Evolutionary conservation across 2,113 vertebrate genomes (phyloP), one percentile per base, ranked within the genome.

Genomic region (Syngnathoides biaculeatus): DNA sequence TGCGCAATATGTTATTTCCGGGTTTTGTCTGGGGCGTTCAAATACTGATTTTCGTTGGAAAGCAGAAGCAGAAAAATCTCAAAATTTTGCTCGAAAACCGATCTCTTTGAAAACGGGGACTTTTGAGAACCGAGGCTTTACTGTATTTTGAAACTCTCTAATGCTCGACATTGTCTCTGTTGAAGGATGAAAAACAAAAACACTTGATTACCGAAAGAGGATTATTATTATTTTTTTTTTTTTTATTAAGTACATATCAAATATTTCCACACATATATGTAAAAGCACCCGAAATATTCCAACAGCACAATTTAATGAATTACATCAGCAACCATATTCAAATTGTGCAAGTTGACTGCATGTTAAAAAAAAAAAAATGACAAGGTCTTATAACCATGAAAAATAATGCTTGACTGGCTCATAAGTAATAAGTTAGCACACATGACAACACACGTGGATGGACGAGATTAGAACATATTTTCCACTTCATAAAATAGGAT

Each of bases 191-290:
- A 68, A 2, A 71, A 47, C 2, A 14, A 68, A 2, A 71, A 47
- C 59, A 19, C 0, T 4, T 8, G 60, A n/a, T 5, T 35, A 24
- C 7, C 52, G 24, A 30, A 63, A 14, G 63, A 69, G 65, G 71
- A 64, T 12, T 42, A 67, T 26, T 26, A 64, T 74, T 59, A 52
- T 27, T 59, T 89, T 88, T 89, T 35, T 5, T 35, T 35, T 3
- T 35, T 35, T 35, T 5, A 88, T 85, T 87, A 74, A 65, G 78
- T 74, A 85, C 76, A 86, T 86, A 75, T 77, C 75, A 77, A 79
- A 79, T 63, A 22, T 78, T 83, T 76, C 26, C 79, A 56, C 73
- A 84, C 67, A 85, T 62, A 64, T 42, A 78, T 85, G 56, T 82
- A 88, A 87, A 82, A 65, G 43, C 56, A 55, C 71, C 52, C 64